Base-by-base conservation (phyloP, 2,888 invertebrate species). In the Synergus umbraculus region DNA sequence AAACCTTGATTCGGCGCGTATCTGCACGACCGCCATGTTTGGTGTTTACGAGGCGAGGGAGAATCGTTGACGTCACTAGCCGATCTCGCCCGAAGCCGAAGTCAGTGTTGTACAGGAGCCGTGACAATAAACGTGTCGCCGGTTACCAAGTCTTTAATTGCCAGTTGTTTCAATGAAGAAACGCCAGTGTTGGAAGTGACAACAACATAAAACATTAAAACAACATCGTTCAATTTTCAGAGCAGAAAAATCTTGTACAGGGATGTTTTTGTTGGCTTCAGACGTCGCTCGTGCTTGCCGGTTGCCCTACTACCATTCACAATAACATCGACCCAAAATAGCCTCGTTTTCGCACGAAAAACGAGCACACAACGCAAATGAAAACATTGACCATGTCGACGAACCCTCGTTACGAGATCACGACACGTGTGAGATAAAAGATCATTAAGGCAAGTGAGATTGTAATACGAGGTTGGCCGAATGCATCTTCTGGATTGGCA, bases 1-100 rank as follows among this genome's bases (percentile, higher is more conserved):
- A 69, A 69, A 69, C 46, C 69, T 69, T 69, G 69, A 69, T 69
- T 77, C 86, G 88, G 89, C 87, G 89, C 88, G 88, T 86, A 88
- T 88, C 87, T 86, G 83, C 85, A 81, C 88, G 90, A 90, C 92
- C 89, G 92, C 92, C 92, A 92, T 92, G 92, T 92, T 92, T 92
- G 92, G 92, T 92, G 92, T 92, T 92, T 92, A 92, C 91, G 90
- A 88, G 90, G 88, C 89, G 88, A 90, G 91, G 91, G 90, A 90
- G 88, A 90, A 89, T 85, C 88, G 88, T 88, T 91, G 91, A 91
- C 91, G 91, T 91, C 90, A 90, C 90, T 86, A 85, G 82, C 84
- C 89, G 89, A 89, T 88, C 89, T 89, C 85, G 84, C 86, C 87
- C 89, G 88, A 87, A 87, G 85, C 81, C 84, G 46, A 54, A 54